Base-by-base conservation (phyloP, 2,113 vertebrate species). In the Phalacrocorax carbo region DNA sequence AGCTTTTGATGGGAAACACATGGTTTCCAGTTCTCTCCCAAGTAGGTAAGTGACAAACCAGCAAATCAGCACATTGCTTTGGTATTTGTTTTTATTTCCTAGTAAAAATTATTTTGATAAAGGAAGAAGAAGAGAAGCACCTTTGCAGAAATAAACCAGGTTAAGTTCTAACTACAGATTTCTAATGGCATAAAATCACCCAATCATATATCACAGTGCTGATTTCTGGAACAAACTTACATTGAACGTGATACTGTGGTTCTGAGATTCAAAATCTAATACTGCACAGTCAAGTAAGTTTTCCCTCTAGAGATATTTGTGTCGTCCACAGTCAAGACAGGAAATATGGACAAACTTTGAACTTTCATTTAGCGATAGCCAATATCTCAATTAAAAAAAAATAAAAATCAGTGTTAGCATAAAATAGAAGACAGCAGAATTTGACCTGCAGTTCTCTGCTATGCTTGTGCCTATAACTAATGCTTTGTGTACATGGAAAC, bases 11-110 rank as follows among this genome's bases (percentile, higher is more conserved):
- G 90, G 87, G 76, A 98, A 97, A 86, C 96, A 89, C 7, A 7
- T 25, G 0, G 97, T 95, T 57, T 93, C 77, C 95, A 86, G 82
- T 57, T 79, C 94, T 51, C 69, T 94, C 30, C 96, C 52, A 57
- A 92, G 83, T 52, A 97, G 99, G 99, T 99, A 97, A 94, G 98
- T 91, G 65, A 69, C 54, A 46, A 86, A 78, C 30, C 11, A 95
- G 19, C 29, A 80, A 44, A 80, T 72, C 34, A 85, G 46, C 58
- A 54, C 19, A 10, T 62, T 66, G 51, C 57, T 89, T 94, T 62
- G 14, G 15, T 61, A 18, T 81, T 78, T 46, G 15, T 12, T 88
- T 89, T 46, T 19, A 81, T 66, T 82, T 76, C n/a, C 34, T 13
- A 72, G 69, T 36, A 80, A 52, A 73, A 54, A 60, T 10, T 40